Percentiles rank a stretch among this genome's conserved stretches.
These are phyloP conservation scores for Tiliacea citrago DNA, from an alignment of 2,888 invertebrate species.

Conservation along the genomic window DNA sequence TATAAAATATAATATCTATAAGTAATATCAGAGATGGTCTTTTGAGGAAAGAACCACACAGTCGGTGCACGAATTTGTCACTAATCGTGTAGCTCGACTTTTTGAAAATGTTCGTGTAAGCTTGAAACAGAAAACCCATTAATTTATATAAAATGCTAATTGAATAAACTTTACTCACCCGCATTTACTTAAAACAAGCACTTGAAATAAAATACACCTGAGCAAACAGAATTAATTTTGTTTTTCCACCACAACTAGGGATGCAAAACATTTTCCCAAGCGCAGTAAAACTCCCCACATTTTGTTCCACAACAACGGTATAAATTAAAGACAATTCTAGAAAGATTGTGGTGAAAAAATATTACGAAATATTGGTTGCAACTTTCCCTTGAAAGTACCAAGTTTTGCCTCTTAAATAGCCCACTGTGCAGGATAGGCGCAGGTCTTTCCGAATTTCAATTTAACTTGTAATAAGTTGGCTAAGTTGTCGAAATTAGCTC, in stretches of 20 bases:
- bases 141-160: conserved; percentile 40
- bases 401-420: conserved; percentile 71
- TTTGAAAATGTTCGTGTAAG: neutral
- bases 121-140: neutral
- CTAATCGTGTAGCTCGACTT: too few relatives aligned
- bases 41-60: too few relatives aligned
- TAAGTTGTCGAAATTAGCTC: conserved; percentile 82
- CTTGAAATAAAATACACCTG: conserved; percentile 41
- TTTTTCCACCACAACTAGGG: conserved; percentile 23
- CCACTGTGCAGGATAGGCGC: conserved; percentile 69
- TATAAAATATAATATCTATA: too few relatives aligned
- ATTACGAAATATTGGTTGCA: conserved; percentile 61
- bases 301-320: conserved; percentile 57
- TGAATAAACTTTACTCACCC: conserved; percentile 26
- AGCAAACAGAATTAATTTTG: conserved; percentile 36
- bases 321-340: conserved; percentile 66
- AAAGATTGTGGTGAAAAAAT: conserved; percentile 66
- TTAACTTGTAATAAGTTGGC: conserved; percentile 85
- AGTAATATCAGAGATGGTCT: too few relatives aligned
- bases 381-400: conserved; percentile 59
- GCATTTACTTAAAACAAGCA: conserved; percentile 36
- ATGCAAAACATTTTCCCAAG: conserved; percentile 39
- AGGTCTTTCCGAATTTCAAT: conserved; percentile 83
- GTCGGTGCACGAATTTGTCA: too few relatives aligned
- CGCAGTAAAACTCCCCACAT: conserved; percentile 37